Conservation (phyloP, 2,888 invertebrate genomes). For the Allacma fusca region DNA sequence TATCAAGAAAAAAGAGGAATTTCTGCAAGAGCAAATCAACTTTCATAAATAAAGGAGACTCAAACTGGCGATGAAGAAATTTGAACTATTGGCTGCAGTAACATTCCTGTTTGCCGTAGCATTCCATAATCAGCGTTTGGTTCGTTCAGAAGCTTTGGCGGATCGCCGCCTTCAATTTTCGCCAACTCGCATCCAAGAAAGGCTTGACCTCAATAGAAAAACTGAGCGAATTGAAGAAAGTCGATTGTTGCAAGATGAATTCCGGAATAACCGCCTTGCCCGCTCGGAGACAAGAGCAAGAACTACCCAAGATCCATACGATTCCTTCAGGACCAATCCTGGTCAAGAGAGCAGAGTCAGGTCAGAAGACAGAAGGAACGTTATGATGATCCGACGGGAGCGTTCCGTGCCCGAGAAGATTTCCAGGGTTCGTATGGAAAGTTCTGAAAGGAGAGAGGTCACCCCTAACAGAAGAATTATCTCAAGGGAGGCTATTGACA, state of each 20-base stretch:
- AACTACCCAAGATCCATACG: background rate
- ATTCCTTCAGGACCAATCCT: background rate
- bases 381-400: conserved; percentile 31
- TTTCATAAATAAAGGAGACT: background rate
- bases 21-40: too few species aligned
- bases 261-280: conserved; percentile 25
- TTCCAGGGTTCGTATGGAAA: background rate
- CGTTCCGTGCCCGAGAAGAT: too few species aligned
- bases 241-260: background rate
- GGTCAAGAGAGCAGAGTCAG: conserved; percentile 24
- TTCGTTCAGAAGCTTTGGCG: conserved; percentile 49
- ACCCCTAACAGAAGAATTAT: background rate
- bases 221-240: conserved; percentile 7
- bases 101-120: conserved; percentile 48
- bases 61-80: conserved; percentile 51
- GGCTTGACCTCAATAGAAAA: conserved; percentile 14
- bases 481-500: conserved; percentile 32
- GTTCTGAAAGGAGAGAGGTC: background rate
- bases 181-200: conserved; percentile 29
- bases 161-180: conserved; percentile 35
- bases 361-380: background rate
- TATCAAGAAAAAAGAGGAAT: too few species aligned
- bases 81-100: conserved; percentile 45
- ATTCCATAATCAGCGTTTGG: conserved; percentile 48
- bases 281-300: conserved; percentile 20